Conservation (phyloP, 2,113 vertebrate species). For the Calonectris borealis region DNA sequence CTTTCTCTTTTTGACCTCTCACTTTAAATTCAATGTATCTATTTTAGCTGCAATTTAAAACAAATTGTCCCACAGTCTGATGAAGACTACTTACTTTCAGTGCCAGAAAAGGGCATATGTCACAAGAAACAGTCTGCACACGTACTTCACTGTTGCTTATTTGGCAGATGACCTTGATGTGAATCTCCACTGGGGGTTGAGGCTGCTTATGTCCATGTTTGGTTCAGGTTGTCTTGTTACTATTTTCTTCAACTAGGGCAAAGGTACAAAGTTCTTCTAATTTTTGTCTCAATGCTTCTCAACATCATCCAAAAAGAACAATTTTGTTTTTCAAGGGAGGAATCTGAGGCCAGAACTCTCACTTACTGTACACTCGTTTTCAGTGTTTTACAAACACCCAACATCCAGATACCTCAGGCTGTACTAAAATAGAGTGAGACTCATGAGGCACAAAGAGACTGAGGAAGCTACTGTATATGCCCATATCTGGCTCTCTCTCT, state of each 20-base stretch:
- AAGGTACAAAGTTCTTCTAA: constrained; percentile 47
- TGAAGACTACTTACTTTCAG: constrained; percentile 32
- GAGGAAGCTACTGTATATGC: neutral
- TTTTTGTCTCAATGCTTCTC: neutral
- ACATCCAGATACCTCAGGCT: neutral
- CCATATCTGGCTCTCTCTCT: neutral
- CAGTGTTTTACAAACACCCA: neutral
- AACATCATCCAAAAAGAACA: constrained; percentile 28
- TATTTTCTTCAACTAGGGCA: constrained; percentile 54
- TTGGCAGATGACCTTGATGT: constrained; percentile 55
- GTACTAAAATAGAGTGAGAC: neutral
- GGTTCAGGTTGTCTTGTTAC: constrained; percentile 52
- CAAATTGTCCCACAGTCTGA: constrained; percentile 47
- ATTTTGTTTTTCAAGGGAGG: constrained; percentile 11
- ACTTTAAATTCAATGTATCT: constrained; percentile 46
- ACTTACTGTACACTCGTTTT: neutral
- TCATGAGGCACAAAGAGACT: neutral
- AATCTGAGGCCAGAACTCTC: constrained; percentile 24
- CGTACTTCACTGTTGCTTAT: neutral
- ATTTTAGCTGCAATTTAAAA: constrained; percentile 62
- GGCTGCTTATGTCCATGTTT: constrained; percentile 41
- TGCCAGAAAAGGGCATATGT: constrained; percentile 45
- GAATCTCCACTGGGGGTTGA: constrained; percentile 45
- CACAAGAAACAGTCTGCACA: constrained; percentile 44
- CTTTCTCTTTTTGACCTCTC: constrained; percentile 45